These are phyloP conservation scores for Tetramorium alpestre DNA, from an alignment of 1,140 invertebrate genomes.

Conservation along the genomic window DNA sequence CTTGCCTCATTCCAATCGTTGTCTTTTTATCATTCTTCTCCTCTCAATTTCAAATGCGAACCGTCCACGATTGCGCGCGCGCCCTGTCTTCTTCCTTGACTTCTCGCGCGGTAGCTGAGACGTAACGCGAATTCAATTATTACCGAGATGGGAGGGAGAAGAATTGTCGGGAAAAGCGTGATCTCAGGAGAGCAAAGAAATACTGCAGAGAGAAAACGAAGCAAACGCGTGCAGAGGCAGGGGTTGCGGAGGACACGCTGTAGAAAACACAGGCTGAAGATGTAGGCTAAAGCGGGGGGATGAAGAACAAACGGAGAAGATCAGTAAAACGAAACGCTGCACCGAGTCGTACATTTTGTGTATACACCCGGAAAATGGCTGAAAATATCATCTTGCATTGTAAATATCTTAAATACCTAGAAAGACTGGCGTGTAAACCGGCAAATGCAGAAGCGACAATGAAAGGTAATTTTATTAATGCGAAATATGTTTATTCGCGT, in stretches of 20 bases:
- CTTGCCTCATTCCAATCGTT: background rate
- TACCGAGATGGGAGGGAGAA: conserved; percentile 45
- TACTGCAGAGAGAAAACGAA: conserved; percentile 49
- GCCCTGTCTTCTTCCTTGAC: background rate
- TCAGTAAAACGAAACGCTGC: conserved; percentile 15
- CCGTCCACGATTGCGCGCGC: conserved; percentile 11
- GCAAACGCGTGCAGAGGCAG: conserved; percentile 16
- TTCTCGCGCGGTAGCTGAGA: conserved; percentile 41
- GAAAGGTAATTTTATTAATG: background rate
- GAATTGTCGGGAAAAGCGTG: conserved; percentile 45
- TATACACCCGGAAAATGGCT: conserved; percentile 22
- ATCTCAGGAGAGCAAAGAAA: conserved; percentile 53
- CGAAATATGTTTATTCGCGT: background rate
- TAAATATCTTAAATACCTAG: conserved; percentile 13
- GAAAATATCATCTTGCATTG: conserved; percentile 18
- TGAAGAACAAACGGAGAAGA: conserved; percentile 17
- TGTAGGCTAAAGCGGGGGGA: conserved; percentile 18
- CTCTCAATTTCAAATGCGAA: conserved; percentile 62
- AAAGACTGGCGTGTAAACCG: background rate
- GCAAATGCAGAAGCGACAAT: background rate
- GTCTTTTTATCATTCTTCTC: background rate
- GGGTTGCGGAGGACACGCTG: background rate
- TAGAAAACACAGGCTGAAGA: background rate
- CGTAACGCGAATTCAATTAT: conserved; percentile 75
- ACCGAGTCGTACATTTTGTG: conserved; percentile 19